Conservation (phyloP, 2,888 invertebrate genomes). For the Parnassius apollo region DNA sequence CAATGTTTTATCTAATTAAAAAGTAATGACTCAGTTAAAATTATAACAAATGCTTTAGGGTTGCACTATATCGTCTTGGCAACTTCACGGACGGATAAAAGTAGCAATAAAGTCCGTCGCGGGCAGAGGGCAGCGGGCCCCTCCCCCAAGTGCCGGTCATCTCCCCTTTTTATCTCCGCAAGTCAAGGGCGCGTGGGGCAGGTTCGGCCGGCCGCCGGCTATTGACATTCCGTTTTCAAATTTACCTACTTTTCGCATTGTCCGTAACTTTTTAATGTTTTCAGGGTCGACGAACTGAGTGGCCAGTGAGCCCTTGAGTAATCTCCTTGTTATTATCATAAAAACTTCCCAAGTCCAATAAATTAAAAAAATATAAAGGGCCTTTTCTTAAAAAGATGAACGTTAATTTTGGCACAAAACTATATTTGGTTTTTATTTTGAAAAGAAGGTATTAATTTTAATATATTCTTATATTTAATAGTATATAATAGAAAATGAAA, state of each 20-base stretch:
- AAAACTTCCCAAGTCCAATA: conserved; percentile 12
- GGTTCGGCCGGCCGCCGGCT: conserved; percentile 78
- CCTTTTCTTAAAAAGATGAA: background rate
- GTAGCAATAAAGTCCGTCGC: conserved; percentile 50
- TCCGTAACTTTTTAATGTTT: conserved; percentile 76
- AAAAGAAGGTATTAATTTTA: no score
- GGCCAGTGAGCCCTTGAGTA: conserved; percentile 57
- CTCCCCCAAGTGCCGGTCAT: conserved; percentile 64
- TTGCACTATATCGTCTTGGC: conserved; percentile 1
- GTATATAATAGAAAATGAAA: no score
- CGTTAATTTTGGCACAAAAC: no score
- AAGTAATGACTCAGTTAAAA: no score
- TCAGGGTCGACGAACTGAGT: conserved; percentile 69
- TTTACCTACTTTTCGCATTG: conserved; percentile 78
- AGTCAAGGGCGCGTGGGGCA: conserved; percentile 81
- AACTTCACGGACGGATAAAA: conserved; percentile 62
- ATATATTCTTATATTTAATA: no score
- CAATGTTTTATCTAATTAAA: no score
- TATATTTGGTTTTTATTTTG: no score
- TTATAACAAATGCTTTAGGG: no score
- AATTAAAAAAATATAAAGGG: background rate
- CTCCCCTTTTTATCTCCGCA: conserved; percentile 75
- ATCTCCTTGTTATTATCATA: conserved; percentile 32
- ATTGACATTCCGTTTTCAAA: conserved; percentile 80
- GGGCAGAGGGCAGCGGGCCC: conserved; percentile 33